Base-by-base conservation (phyloP, 2,113 vertebrate species). In the Onychostoma macrolepis region DNA sequence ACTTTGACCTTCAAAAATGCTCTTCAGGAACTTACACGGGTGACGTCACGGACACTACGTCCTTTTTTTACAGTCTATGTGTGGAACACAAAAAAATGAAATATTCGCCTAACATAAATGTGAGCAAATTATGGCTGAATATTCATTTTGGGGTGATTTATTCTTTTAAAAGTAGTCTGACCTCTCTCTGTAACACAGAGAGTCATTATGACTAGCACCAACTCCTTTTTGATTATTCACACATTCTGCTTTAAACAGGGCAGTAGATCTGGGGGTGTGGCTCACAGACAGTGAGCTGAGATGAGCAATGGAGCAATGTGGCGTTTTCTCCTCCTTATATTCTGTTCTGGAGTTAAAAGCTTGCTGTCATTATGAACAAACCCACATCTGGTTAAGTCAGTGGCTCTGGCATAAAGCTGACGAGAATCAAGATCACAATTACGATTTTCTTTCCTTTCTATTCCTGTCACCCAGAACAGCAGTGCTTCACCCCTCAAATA, bases 361-460 rank as follows among this genome's bases (percentile, higher is more conserved):
- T 63, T 41, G 21, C 78, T n/a, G 90, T 92, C 92, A 92, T 90
- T 85, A 80, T 89, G 91, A 92, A 93, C 94, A 94, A 91, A 91
- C 86, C 88, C 88, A 87, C 91, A 87, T 93, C 92, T 93, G 92
- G 93, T 93, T 91, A 93, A 93, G 92, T 93, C 92, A 87, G 90
- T 92, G 90, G 88, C 85, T 81, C 81, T 88, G 91, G 92, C 90
- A 89, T 89, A 87, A 91, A 88, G 87, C 91, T 89, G 81, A 61
- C 1, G 24, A 65, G 82, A 26, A 69, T 88, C 72, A 85, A 86
- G 87, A 91, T 94, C 91, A 93, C 89, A 91, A 93, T 93, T 93
- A 93, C 92, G 88, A 91, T 89, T 90, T 91, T 90, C 91, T 89
- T 88, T 84, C 86, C 80, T 85, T 91, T 91, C 87, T 56, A 91